Conservation (phyloP, 1,140 invertebrate genomes). For the Heliconius eleuchia region DNA sequence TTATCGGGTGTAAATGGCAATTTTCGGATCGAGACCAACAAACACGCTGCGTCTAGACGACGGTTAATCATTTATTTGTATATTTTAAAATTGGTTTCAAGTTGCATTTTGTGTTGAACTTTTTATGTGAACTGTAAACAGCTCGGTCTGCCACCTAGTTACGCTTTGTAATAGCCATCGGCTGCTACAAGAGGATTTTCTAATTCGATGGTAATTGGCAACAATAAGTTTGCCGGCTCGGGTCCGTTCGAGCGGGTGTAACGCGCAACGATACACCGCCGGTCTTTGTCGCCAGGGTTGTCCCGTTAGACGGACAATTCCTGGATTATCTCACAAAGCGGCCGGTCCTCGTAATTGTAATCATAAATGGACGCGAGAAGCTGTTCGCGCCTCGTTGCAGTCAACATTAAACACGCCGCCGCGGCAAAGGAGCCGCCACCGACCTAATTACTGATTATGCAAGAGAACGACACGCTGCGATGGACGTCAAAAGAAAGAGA, state of each 20-base stretch:
- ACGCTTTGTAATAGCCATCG: slow-evolving; percentile 63
- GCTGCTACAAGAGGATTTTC: slow-evolving; percentile 56
- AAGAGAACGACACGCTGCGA: slow-evolving; percentile 55
- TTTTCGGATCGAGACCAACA: slow-evolving; percentile 47
- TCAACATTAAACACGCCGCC: slow-evolving; percentile 61
- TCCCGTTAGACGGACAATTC: slow-evolving; percentile 73
- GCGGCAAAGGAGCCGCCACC: slow-evolving; percentile 53
- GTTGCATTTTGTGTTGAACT: slow-evolving; percentile 13
- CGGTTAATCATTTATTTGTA: slow-evolving; percentile 33
- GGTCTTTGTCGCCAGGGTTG: slow-evolving; percentile 53
- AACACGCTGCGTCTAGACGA: slow-evolving; percentile 51
- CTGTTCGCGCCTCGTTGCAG: slow-evolving; percentile 75
- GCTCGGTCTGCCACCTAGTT: slow-evolving; percentile 72
- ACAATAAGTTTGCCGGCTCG: slow-evolving; percentile 56
- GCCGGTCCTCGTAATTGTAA: slow-evolving; percentile 57
- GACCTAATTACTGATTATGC: slow-evolving; percentile 69
- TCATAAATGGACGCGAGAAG: slow-evolving; percentile 67
- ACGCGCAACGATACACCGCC: slow-evolving; percentile 74
- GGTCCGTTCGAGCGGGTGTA: slow-evolving; percentile 55
- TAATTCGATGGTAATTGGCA: slow-evolving; percentile 76
- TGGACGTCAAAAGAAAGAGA: slow-evolving; percentile 52
- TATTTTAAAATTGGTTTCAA: slow-evolving; percentile 22
- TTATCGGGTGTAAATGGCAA: slow-evolving; percentile 57
- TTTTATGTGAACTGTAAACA: slow-evolving; percentile 19
- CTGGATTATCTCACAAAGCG: slow-evolving; percentile 75